Conservation (phyloP, 2,113 vertebrate genomes). For the Uropsilus gracilis region DNA sequence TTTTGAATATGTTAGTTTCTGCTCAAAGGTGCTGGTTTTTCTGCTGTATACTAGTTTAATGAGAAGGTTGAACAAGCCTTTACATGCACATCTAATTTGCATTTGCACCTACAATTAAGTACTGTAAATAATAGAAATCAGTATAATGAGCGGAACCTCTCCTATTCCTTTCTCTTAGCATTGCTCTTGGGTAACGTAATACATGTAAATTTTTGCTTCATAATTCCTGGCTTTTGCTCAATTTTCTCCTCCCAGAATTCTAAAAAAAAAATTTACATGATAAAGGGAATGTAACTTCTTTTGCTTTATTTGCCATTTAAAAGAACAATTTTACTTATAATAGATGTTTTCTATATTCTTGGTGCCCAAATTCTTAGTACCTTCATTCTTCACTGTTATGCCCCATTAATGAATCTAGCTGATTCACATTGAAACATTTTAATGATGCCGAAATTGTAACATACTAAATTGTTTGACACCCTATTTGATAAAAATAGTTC, state of each 20-base stretch:
- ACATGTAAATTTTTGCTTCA: not conserved
- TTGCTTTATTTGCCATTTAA: not conserved
- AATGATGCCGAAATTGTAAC: not conserved
- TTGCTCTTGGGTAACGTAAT: not conserved
- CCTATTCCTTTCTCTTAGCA: not conserved
- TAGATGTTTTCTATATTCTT: not conserved
- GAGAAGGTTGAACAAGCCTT: not conserved
- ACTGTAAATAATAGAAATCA: not conserved
- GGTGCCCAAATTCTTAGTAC: not conserved
- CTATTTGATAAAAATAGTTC: not conserved
- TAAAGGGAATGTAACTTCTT: not conserved
- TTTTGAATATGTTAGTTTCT: conserved; percentile 20
- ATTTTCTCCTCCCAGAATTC: not conserved
- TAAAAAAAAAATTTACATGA: not conserved
- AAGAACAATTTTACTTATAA: not conserved
- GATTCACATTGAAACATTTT: not conserved
- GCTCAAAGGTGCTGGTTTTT: not conserved
- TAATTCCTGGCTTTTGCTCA: not conserved
- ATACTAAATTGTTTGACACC: not conserved
- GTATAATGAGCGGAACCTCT: not conserved
- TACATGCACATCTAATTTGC: not conserved
- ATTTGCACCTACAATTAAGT: conserved; percentile 9
- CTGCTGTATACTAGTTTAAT: not conserved
- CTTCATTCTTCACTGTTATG: not conserved
- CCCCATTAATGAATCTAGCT: not conserved